A percentile compares a stretch with the other conserved stretches of the same genome.
Conservation (phyloP, 2,113 vertebrate genomes). For the Vireo altiloquus region DNA sequence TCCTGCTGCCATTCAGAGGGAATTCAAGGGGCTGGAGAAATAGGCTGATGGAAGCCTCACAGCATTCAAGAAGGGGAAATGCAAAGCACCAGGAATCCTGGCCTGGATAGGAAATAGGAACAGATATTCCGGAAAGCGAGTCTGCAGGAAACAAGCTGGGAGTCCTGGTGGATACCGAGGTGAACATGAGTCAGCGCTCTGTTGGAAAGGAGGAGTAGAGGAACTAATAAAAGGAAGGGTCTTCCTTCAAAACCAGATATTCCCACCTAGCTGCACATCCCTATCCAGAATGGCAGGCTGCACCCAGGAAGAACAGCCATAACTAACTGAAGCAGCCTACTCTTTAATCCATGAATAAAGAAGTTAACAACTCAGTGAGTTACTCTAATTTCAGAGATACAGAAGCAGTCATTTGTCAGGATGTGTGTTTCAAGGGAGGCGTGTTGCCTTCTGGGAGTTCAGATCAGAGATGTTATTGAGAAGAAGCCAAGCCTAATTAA, state of each 20-base stretch:
- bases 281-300: neutral
- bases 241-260: neutral
- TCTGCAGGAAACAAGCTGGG: neutral
- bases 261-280: neutral
- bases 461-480: neutral
- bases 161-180: neutral
- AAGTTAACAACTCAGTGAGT: neutral
- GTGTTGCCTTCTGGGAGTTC: neutral
- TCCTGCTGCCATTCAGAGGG: neutral
- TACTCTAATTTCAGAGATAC: neutral
- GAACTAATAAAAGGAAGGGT: neutral
- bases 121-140: neutral
- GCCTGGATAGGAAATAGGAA: neutral
- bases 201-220: neutral
- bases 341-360: neutral
- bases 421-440: neutral
- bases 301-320: neutral
- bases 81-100: neutral
- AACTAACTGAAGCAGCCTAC: neutral
- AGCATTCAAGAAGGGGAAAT: neutral
- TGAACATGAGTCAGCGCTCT: neutral
- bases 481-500: neutral
- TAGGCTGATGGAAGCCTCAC: neutral
- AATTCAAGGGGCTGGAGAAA: neutral
- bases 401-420: neutral